These are phyloP conservation scores for Leptobrachium leishanense DNA, from an alignment of 2,113 vertebrate genomes.

Conservation along the genomic window DNA sequence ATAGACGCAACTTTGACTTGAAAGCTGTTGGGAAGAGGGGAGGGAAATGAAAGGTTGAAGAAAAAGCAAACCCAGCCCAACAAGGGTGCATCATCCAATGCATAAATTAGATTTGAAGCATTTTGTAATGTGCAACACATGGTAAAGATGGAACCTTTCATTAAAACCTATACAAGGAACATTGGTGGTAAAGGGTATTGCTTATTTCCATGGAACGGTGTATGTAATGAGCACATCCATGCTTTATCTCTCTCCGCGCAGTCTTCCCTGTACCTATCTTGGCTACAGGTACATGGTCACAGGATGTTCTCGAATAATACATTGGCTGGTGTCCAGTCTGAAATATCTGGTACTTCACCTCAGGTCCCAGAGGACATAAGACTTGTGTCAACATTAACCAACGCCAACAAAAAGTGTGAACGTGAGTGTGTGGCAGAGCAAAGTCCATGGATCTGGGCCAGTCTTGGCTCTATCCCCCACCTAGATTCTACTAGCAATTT, in stretches of 20 bases:
- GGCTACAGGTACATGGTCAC: not conserved
- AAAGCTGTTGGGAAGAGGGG: too few species aligned
- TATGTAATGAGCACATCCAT: too few species aligned
- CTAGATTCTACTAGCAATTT: not conserved
- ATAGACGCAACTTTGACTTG: too few species aligned
- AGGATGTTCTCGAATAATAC: conserved; percentile 1
- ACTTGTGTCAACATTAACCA: conserved; percentile 2
- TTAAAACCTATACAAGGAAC: too few species aligned
- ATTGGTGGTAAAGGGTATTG: too few species aligned
- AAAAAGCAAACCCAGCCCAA: too few species aligned
- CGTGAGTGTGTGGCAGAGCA: conserved; percentile 11
- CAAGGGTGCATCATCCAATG: too few species aligned
- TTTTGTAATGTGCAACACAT: too few species aligned
- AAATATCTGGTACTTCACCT: not conserved
- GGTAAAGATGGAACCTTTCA: too few species aligned
- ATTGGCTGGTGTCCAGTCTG: not conserved
- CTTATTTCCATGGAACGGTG: too few species aligned
- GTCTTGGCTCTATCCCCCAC: not conserved
- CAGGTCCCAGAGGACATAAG: conserved; percentile 10
- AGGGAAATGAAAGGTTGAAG: too few species aligned
- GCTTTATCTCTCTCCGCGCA: not conserved
- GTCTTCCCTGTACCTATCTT: not conserved
- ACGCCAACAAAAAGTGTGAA: conserved; percentile 3
- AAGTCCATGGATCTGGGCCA: not conserved
- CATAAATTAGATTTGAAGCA: too few species aligned